Conservation (phyloP, 2,888 invertebrate species). For the Chrysotoxum bicinctum region DNA sequence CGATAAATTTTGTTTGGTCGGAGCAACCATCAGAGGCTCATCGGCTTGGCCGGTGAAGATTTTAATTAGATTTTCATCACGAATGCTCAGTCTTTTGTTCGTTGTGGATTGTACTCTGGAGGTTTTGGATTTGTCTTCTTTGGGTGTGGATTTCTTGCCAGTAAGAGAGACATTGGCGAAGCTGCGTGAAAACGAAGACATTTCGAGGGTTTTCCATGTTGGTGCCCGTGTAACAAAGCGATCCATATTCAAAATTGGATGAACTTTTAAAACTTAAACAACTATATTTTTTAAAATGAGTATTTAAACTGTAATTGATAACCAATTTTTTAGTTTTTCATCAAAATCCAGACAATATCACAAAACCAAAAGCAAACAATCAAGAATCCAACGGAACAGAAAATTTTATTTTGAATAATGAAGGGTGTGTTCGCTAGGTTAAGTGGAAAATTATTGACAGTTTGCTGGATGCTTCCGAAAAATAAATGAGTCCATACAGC, state of each 20-base stretch:
- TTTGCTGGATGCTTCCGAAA: neutral
- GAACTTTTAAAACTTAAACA: neutral
- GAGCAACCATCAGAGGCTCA: slow-evolving; percentile 69
- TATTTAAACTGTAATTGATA: neutral
- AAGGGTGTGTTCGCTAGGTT: slow-evolving; percentile 28
- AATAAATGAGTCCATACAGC: neutral
- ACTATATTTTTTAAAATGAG: neutral
- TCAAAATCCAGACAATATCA: neutral
- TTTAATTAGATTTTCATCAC: slow-evolving; percentile 73
- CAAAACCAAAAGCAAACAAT: neutral
- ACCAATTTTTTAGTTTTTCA: neutral
- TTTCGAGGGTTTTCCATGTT: slow-evolving; percentile 76
- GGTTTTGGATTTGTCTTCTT: slow-evolving; percentile 8
- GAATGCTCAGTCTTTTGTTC: slow-evolving; percentile 71
- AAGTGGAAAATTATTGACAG: slow-evolving; percentile 4
- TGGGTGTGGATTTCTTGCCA: slow-evolving; percentile 71
- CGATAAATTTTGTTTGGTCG: slow-evolving; percentile 52
- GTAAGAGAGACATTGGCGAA: slow-evolving; percentile 71
- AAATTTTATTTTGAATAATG: slow-evolving; percentile 52
- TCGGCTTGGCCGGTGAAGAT: slow-evolving; percentile 73
- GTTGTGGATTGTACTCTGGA: neutral
- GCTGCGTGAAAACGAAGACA: slow-evolving; percentile 72
- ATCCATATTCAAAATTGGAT: slow-evolving; percentile 74
- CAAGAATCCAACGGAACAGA: slow-evolving; percentile 47
- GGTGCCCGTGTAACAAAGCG: slow-evolving; percentile 76